Evolutionary conservation across 2,888 invertebrate species (phyloP).

Genomic region (Ptychoptera contaminata): DNA sequence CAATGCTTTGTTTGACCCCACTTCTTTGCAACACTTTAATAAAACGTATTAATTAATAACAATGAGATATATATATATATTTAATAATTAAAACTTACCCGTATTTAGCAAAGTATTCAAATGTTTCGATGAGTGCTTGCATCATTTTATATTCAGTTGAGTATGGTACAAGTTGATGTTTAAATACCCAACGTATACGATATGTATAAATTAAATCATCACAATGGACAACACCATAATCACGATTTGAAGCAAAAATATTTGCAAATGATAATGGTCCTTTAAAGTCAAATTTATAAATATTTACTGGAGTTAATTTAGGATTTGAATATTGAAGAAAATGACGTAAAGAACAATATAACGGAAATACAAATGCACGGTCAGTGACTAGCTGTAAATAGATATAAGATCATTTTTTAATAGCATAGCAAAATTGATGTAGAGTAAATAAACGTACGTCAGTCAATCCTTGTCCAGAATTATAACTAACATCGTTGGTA

Average conservation of each 20-base stretch:
- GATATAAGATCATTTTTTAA: background rate
- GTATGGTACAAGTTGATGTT: constrained; percentile 19
- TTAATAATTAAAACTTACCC: constrained; percentile 32
- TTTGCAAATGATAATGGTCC: constrained; percentile 31
- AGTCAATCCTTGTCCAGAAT: constrained; percentile 19
- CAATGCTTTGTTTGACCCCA: too few relatives aligned
- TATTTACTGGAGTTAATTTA: constrained; percentile 27
- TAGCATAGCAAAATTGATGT: background rate
- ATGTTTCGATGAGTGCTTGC: constrained; percentile 26
- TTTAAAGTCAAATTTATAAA: constrained; percentile 34
- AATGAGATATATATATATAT: too few relatives aligned
- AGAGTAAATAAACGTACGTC: constrained; percentile 14
- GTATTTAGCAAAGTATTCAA: constrained; percentile 33
- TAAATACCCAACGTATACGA: constrained; percentile 29
- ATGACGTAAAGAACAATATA: constrained; percentile 24
- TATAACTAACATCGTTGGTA: constrained; percentile 16
- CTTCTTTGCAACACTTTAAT: too few relatives aligned
- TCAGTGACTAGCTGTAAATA: constrained; percentile 32
- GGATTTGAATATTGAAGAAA: constrained; percentile 15
- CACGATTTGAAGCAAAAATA: constrained; percentile 21
- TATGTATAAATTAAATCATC: constrained; percentile 38
- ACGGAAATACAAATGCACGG: constrained; percentile 32
- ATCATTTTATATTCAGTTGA: constrained; percentile 26
- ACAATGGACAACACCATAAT: constrained; percentile 33
- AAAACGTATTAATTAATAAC: too few relatives aligned